Percentiles rank a stretch among this genome's conserved stretches.
phyloP scores from a whole-genome alignment of 2,797 vertebrate genomes.

The Gallinago stenura region DNA sequence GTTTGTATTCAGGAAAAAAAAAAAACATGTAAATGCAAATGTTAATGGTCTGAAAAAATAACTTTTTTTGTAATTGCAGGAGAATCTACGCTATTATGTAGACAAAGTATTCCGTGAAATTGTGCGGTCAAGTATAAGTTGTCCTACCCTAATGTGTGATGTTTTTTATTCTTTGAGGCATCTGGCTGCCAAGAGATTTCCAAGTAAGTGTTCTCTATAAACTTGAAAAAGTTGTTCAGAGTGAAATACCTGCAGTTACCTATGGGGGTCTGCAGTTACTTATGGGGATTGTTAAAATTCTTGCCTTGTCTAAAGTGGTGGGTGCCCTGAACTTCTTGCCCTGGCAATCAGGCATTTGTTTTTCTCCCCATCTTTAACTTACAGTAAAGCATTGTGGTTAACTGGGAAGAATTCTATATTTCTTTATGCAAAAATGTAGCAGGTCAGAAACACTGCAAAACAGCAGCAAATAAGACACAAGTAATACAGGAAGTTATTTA shows the following conservation, averaged over 20 bases:
- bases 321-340: background rate
- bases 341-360: background rate
- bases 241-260: background rate
- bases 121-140: conserved; percentile 93
- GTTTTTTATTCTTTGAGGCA: conserved; percentile 94
- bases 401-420: background rate
- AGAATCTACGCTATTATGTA: conserved; percentile 95
- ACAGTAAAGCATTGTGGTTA: background rate
- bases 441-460: background rate
- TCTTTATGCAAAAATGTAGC: background rate
- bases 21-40: background rate
- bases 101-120: conserved; percentile 96
- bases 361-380: background rate
- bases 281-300: background rate
- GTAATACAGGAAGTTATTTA: background rate
- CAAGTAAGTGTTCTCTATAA: conserved; percentile 84
- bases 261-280: background rate
- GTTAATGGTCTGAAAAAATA: background rate
- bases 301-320: background rate
- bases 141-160: conserved; percentile 97
- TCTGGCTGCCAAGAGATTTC: conserved; percentile 92
- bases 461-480: background rate
- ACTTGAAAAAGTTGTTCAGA: background rate
- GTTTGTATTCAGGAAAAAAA: background rate
- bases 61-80: conserved; percentile 81